Evolutionary conservation across 2,113 vertebrate genomes (phyloP), one percentile per base, ranked within the genome.

Genomic region (Nymphicus hollandicus): DNA sequence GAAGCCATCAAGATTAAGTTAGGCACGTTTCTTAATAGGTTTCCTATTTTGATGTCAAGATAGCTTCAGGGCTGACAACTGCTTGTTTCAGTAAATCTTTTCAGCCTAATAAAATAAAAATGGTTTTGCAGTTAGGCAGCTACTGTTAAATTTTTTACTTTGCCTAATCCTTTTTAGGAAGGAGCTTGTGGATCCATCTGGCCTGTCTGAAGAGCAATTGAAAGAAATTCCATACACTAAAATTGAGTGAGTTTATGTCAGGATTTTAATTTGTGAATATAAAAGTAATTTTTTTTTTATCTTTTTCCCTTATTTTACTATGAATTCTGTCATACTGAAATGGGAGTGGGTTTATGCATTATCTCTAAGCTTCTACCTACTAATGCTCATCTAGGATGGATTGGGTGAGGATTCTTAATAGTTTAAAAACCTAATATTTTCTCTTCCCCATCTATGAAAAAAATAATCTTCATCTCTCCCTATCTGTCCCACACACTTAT

Each of bases 201-300:
- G 98, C 37, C 83, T 99, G 46, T 98, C 98, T 60, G 98, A 98
- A 74, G 98, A 99, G n/a, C 98, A 99, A 77, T 28, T 99, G 93
- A 99, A 98, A 97, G 99, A 99, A 98, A 99, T 99, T 85, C 99
- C 99, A 5, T 99, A 99, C 71, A 99, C 98, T 91, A 99, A 99
- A 98, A 97, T 99, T 93, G 98, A 99, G 99, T 99, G 77, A 98
- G 98, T 98, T 83, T 88, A 50, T 76, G 35, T 81, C 41, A 55
- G 37, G 24, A 29, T 49, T 94, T 94, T 87, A 70, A 7, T 52
- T 47, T 27, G 17, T 93, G 33, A 71, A 55, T 77, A 43, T 58
- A 84, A 66, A 81, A 61, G 9, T 24, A 13, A 5, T 5, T n/a
- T 69, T 74, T 87, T 33, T 69, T 74, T 68, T 52, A 17, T 28